Evolutionary conservation across 2,113 vertebrate genomes (phyloP), one percentile per base, ranked within the genome.

Genomic region (Pleuronectes platessa): DNA sequence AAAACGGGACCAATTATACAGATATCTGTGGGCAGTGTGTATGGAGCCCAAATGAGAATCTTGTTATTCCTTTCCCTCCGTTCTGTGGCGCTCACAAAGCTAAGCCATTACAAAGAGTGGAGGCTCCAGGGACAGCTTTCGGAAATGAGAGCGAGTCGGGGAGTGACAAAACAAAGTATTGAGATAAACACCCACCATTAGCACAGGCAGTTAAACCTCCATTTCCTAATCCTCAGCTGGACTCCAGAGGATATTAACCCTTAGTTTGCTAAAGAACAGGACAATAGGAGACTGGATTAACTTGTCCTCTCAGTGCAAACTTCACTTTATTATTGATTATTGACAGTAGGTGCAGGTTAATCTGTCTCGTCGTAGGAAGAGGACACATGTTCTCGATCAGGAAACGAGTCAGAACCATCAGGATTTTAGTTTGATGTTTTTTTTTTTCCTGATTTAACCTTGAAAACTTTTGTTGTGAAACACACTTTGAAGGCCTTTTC

Each of bases 121-220:
- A 86, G 90, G 93, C 94, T 94, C 94, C 89, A 86, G 94, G 94
- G 94, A 95, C 91, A 94, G 93, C 93, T 95, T 94, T 93, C 79
- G 89, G 93, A 94, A 94, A 95, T 94, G 93, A 93, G 93, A 95
- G 93, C 86, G 88, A 93, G 91, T 91, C 88, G 82, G 91, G 92
- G 92, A 94, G 90, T 89, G 92, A 93, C 94, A 94, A 95, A 94
- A 94, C 94, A 94, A 94, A 94, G 94, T 94, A 94, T 94, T 95
- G 94, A 94, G 94, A 95, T 95, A 94, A 95, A 95, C 93, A 95
- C 93, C 94, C 93, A 87, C 93, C 92, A 95, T 95, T 95, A 95
- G 93, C 92, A 88, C 91, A 94, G 92, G 92, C 94, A 93, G 93
- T 95, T 95, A 95, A 95, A 94, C 90, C 93, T 94, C 93, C 93